phyloP scores from a whole-genome alignment of 2,888 invertebrate species.

The Rhodophaea formosa region DNA sequence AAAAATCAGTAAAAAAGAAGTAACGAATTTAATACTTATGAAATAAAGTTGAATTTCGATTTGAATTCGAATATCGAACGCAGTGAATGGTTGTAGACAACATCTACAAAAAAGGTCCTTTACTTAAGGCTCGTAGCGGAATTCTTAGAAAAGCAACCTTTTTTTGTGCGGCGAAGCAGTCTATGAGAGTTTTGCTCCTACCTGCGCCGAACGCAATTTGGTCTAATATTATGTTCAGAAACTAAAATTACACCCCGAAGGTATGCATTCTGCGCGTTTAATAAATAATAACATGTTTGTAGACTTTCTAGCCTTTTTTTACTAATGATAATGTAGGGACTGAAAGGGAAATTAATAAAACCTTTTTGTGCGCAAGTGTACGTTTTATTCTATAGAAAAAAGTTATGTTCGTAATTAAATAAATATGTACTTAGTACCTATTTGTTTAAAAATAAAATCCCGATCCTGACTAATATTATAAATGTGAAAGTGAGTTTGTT shows the following conservation, averaged over 20 bases:
- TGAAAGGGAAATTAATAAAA: not conserved
- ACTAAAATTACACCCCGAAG: constrained; percentile 18
- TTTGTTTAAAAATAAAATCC: too few species aligned
- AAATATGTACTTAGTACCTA: too few species aligned
- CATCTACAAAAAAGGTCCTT: constrained; percentile 38
- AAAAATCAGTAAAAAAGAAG: not conserved
- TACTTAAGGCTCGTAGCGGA: constrained; percentile 32
- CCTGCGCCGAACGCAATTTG: constrained; percentile 42
- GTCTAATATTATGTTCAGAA: constrained; percentile 24
- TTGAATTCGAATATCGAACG: constrained; percentile 12
- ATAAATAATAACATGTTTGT: constrained; percentile 17
- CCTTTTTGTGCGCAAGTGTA: too few species aligned
- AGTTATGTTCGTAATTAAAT: too few species aligned
- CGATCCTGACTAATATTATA: too few species aligned
- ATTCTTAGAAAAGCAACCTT: constrained; percentile 62
- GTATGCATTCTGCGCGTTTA: constrained; percentile 11
- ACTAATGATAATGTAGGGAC: not conserved
- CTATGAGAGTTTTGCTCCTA: constrained; percentile 51
- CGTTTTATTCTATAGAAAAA: too few species aligned
- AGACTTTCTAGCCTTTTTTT: not conserved
- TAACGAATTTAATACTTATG: not conserved
- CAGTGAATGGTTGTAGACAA: constrained; percentile 31
- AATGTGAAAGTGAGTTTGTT: too few species aligned
- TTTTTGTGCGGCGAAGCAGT: constrained; percentile 40
- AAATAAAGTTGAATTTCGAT: constrained; percentile 1